A percentile compares a stretch with the other conserved stretches of the same genome.
Evolutionary conservation across 2,113 vertebrate genomes (phyloP).

Genomic region (Sander lucioperca): DNA sequence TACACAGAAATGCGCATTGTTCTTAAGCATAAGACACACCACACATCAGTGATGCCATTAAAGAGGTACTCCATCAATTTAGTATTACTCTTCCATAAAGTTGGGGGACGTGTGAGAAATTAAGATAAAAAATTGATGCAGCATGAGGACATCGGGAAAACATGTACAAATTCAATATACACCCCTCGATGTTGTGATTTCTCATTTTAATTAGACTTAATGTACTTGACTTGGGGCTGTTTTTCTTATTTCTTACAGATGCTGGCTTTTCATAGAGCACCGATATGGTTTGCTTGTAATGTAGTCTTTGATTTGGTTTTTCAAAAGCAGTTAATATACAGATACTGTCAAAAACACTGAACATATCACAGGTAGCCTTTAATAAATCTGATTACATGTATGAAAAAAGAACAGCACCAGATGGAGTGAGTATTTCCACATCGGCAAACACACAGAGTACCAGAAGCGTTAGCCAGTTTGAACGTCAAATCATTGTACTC

Average conservation of each 20-base stretch:
- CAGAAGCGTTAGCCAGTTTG: not conserved
- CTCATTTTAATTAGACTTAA: not conserved
- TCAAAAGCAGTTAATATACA: not conserved
- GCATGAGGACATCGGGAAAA: no score
- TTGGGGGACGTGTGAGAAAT: no score
- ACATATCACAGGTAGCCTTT: not conserved
- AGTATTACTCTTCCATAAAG: no score
- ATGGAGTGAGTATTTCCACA: slow-evolving; percentile 19
- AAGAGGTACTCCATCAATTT: not conserved
- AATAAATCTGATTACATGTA: not conserved
- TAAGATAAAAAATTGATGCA: no score
- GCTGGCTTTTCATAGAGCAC: not conserved
- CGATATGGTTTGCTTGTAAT: not conserved
- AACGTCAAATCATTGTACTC: slow-evolving; percentile 16
- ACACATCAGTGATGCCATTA: not conserved
- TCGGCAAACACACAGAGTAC: slow-evolving; percentile 14
- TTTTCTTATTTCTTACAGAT: not conserved
- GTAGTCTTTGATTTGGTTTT: not conserved
- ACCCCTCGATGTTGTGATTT: no score
- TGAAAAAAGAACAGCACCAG: slow-evolving; percentile 4
- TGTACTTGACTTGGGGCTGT: not conserved
- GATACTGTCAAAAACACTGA: not conserved
- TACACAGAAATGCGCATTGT: not conserved
- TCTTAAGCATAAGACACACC: not conserved
- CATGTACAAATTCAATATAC: no score